Conservation (phyloP, 2,888 invertebrate genomes). For the Pecten maximus region DNA sequence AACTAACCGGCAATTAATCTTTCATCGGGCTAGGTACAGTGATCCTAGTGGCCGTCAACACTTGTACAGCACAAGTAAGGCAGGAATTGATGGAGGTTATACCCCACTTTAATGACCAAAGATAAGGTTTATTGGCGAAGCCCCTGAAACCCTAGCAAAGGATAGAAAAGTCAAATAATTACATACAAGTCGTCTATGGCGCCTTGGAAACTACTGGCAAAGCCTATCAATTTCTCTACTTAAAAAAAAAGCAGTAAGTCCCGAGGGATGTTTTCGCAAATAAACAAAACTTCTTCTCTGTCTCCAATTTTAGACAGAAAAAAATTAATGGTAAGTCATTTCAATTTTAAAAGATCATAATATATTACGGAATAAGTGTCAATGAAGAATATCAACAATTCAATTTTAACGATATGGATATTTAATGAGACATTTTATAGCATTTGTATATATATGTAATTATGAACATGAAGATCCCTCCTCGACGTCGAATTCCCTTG, state of each 20-base stretch:
- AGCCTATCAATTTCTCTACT: slow-evolving; percentile 26
- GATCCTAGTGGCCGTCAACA: not conserved
- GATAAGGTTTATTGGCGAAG: slow-evolving; percentile 33
- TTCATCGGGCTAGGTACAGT: slow-evolving; percentile 36
- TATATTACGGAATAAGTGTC: not conserved
- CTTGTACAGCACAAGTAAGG: slow-evolving; percentile 1
- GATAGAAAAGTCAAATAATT: slow-evolving; percentile 23
- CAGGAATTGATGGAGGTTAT: slow-evolving; percentile 13
- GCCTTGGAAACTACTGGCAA: slow-evolving; percentile 18
- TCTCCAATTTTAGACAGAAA: not conserved
- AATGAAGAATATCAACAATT: not conserved
- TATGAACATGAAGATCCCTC: not conserved
- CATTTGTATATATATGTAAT: not conserved
- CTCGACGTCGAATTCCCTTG: not conserved
- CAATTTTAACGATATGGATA: not conserved
- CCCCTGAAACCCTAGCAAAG: slow-evolving; percentile 29
- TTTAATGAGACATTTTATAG: not conserved
- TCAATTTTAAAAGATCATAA: not conserved
- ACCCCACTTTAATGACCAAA: slow-evolving; percentile 2
- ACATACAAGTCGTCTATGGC: slow-evolving; percentile 23
- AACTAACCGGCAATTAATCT: slow-evolving; percentile 55
- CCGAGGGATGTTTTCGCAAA: not conserved
- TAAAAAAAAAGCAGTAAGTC: not conserved
- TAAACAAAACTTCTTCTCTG: not conserved
- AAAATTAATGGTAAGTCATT: not conserved